phyloP scores from a whole-genome alignment of 2,888 invertebrate species.

The Watsonalla cultraria region DNA sequence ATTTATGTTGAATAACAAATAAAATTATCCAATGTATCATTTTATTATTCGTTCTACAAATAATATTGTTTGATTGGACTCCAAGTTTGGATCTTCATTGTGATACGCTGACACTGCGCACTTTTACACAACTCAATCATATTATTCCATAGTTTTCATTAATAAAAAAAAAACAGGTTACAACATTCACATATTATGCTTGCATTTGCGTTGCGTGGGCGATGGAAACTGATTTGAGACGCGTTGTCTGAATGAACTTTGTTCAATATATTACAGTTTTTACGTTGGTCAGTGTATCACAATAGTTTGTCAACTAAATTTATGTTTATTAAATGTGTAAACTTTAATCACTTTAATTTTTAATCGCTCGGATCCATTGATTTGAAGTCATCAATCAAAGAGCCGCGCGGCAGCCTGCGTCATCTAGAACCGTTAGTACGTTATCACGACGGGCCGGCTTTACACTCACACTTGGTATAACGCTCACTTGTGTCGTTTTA shows the following conservation, averaged over 20 bases:
- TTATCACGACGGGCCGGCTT: conserved; percentile 69
- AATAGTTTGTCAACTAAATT: conserved; percentile 3
- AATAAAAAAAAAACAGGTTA: no score
- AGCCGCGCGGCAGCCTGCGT: conserved; percentile 61
- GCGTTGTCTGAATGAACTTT: no score
- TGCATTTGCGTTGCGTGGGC: no score
- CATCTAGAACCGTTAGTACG: conserved; percentile 70
- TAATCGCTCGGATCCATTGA: conserved; percentile 63
- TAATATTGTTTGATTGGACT: conserved; percentile 42
- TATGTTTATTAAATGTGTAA: not conserved
- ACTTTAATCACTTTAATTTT: conserved; percentile 5
- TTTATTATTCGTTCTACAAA: conserved; percentile 29
- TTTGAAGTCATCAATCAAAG: conserved; percentile 78
- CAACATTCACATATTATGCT: not conserved
- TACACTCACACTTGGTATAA: conserved; percentile 30
- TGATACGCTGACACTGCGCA: conserved; percentile 15
- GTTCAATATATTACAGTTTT: not conserved
- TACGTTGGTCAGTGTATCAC: conserved; percentile 6
- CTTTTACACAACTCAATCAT: no score
- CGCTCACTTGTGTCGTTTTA: conserved; percentile 13
- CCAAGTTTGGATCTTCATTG: conserved; percentile 44
- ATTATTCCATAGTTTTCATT: not conserved
- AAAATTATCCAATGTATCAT: conserved; percentile 62
- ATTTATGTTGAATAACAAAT: conserved; percentile 78
- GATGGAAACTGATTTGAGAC: no score